These are phyloP conservation scores for Phocoena sinus DNA, from an alignment of 2,113 vertebrate species.

Conservation along the genomic window DNA sequence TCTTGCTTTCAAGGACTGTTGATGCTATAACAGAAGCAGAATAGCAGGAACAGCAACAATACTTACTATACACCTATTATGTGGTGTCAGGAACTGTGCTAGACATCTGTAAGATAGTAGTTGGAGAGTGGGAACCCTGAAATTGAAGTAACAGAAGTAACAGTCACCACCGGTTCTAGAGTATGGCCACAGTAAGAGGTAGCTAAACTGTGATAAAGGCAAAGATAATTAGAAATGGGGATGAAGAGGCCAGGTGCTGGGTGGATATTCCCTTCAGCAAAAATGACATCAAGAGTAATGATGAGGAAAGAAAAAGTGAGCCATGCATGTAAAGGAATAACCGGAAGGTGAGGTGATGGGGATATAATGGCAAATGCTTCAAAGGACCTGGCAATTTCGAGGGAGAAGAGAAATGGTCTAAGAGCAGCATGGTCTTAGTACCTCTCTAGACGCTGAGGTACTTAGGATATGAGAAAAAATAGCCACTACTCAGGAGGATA, in stretches of 20 bases:
- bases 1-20: neutral
- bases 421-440: neutral
- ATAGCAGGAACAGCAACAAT: neutral
- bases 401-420: neutral
- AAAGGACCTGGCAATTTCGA: neutral
- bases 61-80: neutral
- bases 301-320: neutral
- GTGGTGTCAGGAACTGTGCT: neutral
- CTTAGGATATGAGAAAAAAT: neutral
- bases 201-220: neutral
- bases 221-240: neutral
- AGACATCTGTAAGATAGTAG: neutral
- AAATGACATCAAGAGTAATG: neutral
- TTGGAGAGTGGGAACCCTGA: neutral
- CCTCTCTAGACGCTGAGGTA: neutral
- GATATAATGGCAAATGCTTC: neutral
- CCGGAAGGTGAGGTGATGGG: neutral
- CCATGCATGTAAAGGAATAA: neutral
- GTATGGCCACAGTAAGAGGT: neutral
- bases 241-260: neutral
- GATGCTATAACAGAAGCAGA: neutral
- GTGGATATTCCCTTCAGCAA: neutral
- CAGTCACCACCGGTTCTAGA: neutral
- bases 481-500: neutral
- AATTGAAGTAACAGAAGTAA: neutral